A percentile compares a stretch with the other conserved stretches of the same genome.
These are phyloP conservation scores for Incurvaria masculella DNA, from an alignment of 2,888 invertebrate species.

Conservation along the genomic window DNA sequence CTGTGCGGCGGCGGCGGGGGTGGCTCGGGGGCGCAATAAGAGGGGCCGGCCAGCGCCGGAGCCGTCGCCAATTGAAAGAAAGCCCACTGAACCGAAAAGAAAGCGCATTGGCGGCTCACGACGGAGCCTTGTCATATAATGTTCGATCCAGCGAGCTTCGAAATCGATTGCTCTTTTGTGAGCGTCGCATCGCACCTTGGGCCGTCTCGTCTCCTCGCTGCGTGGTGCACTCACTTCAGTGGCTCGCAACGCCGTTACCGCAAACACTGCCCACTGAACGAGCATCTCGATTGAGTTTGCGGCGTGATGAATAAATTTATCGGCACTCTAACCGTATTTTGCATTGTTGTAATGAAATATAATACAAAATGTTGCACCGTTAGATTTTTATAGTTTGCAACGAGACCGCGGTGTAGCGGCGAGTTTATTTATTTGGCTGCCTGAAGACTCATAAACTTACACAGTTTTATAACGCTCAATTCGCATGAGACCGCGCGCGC, in stretches of 20 bases:
- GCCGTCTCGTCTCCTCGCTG: background rate
- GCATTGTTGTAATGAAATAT: background rate
- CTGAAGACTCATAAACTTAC: background rate
- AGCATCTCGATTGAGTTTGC: background rate
- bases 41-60: conserved; percentile 43
- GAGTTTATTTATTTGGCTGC: background rate
- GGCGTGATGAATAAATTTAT: too few species aligned
- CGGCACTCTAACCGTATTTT: too few species aligned
- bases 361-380: background rate
- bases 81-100: conserved; percentile 59
- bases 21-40: conserved; percentile 43
- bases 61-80: conserved; percentile 59
- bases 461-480: background rate
- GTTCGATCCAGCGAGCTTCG: conserved; percentile 56
- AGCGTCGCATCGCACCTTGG: conserved; percentile 16
- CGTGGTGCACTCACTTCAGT: background rate
- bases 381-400: background rate
- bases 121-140: conserved; percentile 51
- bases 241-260: background rate
- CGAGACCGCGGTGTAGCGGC: background rate
- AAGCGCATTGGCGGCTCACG: conserved; percentile 56
- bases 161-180: conserved; percentile 54
- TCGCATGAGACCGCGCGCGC: background rate
- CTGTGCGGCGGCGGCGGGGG: background rate
- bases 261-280: background rate